Conservation (phyloP, 2,113 vertebrate genomes). For the Sardina pilchardus region DNA sequence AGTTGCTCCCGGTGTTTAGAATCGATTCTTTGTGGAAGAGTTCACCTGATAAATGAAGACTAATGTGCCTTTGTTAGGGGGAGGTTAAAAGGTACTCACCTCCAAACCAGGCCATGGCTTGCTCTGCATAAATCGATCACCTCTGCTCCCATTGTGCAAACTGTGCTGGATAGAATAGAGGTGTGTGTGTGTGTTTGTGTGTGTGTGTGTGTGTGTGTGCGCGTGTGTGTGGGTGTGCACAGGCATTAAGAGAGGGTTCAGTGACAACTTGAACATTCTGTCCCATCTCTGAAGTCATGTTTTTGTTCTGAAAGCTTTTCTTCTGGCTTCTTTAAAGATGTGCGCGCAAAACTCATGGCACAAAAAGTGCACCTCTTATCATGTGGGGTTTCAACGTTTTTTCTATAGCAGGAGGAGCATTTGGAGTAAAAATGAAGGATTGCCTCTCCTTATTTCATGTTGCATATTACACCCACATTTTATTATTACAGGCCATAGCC, state of each 20-base stretch:
- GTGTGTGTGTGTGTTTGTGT: background rate
- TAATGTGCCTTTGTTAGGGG: slow-evolving; percentile 27
- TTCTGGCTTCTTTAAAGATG: slow-evolving; percentile 12
- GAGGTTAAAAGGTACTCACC: slow-evolving; percentile 27
- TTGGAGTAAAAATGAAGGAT: background rate
- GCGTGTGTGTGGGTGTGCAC: background rate
- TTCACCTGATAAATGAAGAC: background rate
- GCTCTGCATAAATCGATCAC: slow-evolving; percentile 33
- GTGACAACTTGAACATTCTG: background rate
- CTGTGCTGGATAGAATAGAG: background rate
- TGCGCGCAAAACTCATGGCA: background rate
- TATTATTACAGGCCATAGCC: too few species aligned
- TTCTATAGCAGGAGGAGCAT: background rate
- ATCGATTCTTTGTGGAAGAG: slow-evolving; percentile 20
- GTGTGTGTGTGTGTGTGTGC: background rate
- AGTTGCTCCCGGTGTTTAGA: background rate
- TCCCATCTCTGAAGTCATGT: slow-evolving; percentile 8
- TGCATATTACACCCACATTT: too few species aligned
- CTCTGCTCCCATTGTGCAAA: background rate
- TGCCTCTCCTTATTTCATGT: background rate
- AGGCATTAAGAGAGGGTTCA: background rate
- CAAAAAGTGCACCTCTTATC: slow-evolving; percentile 1
- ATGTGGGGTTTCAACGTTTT: background rate
- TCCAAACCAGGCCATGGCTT: background rate
- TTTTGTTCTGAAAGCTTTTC: slow-evolving; percentile 19